These are phyloP conservation scores for Coremacera marginata DNA, from an alignment of 2,888 invertebrate genomes.

Conservation along the genomic window DNA sequence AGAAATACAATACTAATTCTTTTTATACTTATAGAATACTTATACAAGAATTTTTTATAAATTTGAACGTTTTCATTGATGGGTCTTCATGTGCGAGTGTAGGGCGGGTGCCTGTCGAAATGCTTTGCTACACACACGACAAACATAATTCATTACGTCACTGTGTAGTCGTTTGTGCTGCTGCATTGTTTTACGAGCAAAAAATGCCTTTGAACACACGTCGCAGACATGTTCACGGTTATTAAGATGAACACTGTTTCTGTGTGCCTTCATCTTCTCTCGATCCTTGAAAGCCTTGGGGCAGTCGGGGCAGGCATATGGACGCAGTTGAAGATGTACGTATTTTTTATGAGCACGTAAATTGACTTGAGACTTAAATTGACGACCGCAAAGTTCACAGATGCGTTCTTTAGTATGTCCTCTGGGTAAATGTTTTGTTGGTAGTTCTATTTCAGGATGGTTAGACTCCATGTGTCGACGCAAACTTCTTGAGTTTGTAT, in stretches of 20 bases:
- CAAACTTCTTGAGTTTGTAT: neutral
- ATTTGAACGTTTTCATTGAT: neutral
- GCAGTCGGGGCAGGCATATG: slow-evolving; percentile 1
- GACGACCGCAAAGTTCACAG: slow-evolving; percentile 16
- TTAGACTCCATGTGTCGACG: neutral
- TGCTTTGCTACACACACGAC: slow-evolving; percentile 13
- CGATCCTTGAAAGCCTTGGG: neutral
- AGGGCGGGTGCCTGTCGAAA: slow-evolving; percentile 23
- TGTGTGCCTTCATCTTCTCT: slow-evolving; percentile 9
- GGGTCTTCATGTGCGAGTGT: slow-evolving; percentile 21
- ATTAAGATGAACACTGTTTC: slow-evolving; percentile 9
- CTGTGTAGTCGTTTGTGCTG: slow-evolving; percentile 21
- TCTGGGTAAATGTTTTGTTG: too few species aligned
- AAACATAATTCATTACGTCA: slow-evolving; percentile 23
- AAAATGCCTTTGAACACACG: slow-evolving; percentile 21
- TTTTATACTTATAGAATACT: too few species aligned
- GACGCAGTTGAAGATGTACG: slow-evolving; percentile 20
- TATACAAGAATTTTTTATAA: too few species aligned
- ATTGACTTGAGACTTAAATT: neutral
- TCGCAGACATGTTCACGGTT: slow-evolving; percentile 9
- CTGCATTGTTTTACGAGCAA: slow-evolving; percentile 14
- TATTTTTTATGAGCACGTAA: neutral
- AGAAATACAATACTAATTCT: too few species aligned
- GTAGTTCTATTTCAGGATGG: neutral
- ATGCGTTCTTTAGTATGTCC: slow-evolving; percentile 7